A percentile compares a stretch with the other conserved stretches of the same genome.
Conservation (phyloP, 30 jellyfish, hydroid and myxozoan genomes). For the Morbakka virulenta region DNA sequence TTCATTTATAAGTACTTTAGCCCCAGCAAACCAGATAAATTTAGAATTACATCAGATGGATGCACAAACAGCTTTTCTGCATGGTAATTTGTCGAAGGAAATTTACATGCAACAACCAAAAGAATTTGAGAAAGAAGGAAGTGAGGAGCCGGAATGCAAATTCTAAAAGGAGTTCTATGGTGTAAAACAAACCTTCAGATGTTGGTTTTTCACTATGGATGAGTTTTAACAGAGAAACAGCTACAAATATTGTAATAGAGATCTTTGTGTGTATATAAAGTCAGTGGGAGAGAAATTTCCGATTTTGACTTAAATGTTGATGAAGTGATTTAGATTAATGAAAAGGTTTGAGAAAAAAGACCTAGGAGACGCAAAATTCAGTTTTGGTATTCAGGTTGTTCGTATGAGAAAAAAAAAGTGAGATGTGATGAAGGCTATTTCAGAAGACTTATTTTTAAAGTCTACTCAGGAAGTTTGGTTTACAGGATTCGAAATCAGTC, state of each 20-base stretch:
- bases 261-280: neutral
- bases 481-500: neutral
- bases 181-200: neutral
- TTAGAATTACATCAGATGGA: neutral
- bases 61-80: neutral
- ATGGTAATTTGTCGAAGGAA: neutral
- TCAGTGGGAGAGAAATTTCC: neutral
- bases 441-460: neutral
- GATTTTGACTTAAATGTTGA: no score
- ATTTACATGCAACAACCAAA: neutral
- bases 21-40: neutral
- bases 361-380: neutral
- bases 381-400: neutral
- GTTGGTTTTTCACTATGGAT: neutral
- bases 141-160: neutral
- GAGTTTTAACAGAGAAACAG: neutral
- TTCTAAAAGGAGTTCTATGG: neutral
- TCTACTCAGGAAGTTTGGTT: neutral
- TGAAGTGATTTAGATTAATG: no score
- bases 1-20: neutral
- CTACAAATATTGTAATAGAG: neutral
- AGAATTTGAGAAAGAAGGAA: neutral
- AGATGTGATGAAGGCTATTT: neutral
- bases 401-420: neutral
- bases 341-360: neutral